Conservation (phyloP, 2,113 vertebrate species). For the Synodontis membranacea region DNA sequence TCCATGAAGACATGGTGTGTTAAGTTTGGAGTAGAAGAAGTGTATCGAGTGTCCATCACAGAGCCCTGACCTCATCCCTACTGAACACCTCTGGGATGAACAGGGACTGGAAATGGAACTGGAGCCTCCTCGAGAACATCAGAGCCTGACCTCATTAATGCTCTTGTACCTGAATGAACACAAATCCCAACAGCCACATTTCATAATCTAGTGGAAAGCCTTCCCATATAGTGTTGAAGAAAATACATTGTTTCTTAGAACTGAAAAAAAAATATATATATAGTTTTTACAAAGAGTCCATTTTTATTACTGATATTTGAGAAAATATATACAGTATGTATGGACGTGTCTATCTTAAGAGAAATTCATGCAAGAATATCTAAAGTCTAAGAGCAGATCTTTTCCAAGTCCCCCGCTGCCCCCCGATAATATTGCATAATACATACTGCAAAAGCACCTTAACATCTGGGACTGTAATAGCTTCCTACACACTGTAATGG, state of each 20-base stretch:
- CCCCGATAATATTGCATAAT: not conserved
- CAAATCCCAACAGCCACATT: not conserved
- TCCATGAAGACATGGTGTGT: not conserved
- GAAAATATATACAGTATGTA: not conserved
- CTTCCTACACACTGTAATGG: constrained; percentile 11
- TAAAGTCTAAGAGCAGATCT: not conserved
- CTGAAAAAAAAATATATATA: too few species aligned
- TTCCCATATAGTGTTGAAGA: not conserved
- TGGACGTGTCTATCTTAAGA: not conserved
- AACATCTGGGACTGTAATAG: constrained; percentile 21
- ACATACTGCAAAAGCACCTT: not conserved
- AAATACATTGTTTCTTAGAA: too few species aligned
- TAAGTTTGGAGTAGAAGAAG: not conserved
- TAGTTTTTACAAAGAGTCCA: not conserved
- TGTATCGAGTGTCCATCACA: too few species aligned
- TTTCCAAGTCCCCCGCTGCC: not conserved
- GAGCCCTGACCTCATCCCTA: not conserved
- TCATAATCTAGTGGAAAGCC: not conserved
- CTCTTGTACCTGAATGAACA: not conserved
- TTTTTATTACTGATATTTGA: not conserved
- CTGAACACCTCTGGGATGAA: not conserved
- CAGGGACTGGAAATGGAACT: not conserved
- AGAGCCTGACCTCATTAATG: not conserved
- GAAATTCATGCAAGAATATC: not conserved
- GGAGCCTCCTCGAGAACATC: not conserved